Evolutionary conservation across 2,113 vertebrate genomes (phyloP), one percentile per base, ranked within the genome.

Genomic region (Gobius niger): DNA sequence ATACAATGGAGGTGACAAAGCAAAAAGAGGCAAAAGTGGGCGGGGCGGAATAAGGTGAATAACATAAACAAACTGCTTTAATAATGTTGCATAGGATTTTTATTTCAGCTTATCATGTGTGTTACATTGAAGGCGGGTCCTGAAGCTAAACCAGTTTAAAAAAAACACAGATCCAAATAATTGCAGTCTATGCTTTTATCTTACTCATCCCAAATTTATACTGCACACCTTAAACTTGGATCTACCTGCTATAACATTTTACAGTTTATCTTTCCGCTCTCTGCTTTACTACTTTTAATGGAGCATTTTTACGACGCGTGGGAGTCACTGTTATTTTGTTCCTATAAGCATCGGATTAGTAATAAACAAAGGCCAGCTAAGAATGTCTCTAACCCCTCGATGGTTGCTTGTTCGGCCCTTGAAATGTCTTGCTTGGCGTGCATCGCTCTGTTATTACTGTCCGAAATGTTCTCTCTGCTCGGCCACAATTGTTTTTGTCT

Each of bases 401-500:
- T 59, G 18, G 19, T 47, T 15, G 66, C 54, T 80, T 81, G 70
- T 78, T 77, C 81, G 71, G 41, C 63, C 16, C 46, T 65, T 66
- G 49, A 81, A 73, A 47, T 60, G 69, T 73, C 81, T 76, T 73
- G 18, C 72, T 85, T 80, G 68, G 73, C 70, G 78, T 82, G 61
- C 52, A 69, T 77, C 56, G 61, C 47, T 82, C 77, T 87, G 85
- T 85, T 84, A 88, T 88, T 82, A 85, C 74, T 77, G 70, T 69
- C 80, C 82, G 70, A 81, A 70, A 15, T 70, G 9, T 68, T 77
- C 44, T 49, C 63, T 65, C 62, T 40, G 5, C 47, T 13, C n/a
- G n/a, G 67, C 85, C 79, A 46, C 86, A 80, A 82, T 88, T 87
- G 87, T 83, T 84, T 77, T 80, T 76, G 74, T 83, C 13, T 73